These are phyloP conservation scores for Cinclus mexicanus DNA, from an alignment of 2,113 vertebrate genomes.

Conservation along the genomic window DNA sequence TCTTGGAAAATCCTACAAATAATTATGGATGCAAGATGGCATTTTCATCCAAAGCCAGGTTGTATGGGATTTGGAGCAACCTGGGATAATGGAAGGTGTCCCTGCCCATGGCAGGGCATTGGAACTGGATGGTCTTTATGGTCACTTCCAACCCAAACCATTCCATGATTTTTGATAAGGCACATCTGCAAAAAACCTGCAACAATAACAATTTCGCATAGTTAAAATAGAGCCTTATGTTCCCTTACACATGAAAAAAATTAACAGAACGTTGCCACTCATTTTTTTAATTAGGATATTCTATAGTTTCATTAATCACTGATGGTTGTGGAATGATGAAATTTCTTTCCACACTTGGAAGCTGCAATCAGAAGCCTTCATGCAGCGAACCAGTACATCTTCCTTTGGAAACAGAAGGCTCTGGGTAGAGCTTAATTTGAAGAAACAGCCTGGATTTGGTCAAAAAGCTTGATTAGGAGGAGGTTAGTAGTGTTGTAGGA, in stretches of 20 bases:
- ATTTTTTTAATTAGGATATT: slow-evolving; percentile 20
- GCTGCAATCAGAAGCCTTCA: not conserved
- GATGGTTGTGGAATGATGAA: not conserved
- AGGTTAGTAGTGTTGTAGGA: not conserved
- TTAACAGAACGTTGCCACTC: not conserved
- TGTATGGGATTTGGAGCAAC: not conserved
- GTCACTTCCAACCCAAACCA: not conserved
- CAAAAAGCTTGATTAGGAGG: slow-evolving; percentile 35
- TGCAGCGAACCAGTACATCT: slow-evolving; percentile 29
- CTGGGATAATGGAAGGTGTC: not conserved
- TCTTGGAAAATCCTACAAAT: not conserved
- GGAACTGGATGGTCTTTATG: not conserved
- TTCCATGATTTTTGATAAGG: not conserved
- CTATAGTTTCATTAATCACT: slow-evolving; percentile 34
- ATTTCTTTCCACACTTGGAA: slow-evolving; percentile 17
- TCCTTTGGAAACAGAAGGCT: slow-evolving; percentile 25
- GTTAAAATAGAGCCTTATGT: not conserved
- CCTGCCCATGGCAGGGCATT: not conserved
- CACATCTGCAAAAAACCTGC: not conserved
- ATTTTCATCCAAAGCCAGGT: not conserved
- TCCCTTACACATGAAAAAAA: not conserved
- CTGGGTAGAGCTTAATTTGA: slow-evolving; percentile 53
- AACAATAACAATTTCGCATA: not conserved
- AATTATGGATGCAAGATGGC: not conserved
- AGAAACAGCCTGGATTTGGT: slow-evolving; percentile 22